Evolutionary conservation across 2,797 vertebrate genomes (phyloP).

Genomic region (Rhinella marina): DNA sequence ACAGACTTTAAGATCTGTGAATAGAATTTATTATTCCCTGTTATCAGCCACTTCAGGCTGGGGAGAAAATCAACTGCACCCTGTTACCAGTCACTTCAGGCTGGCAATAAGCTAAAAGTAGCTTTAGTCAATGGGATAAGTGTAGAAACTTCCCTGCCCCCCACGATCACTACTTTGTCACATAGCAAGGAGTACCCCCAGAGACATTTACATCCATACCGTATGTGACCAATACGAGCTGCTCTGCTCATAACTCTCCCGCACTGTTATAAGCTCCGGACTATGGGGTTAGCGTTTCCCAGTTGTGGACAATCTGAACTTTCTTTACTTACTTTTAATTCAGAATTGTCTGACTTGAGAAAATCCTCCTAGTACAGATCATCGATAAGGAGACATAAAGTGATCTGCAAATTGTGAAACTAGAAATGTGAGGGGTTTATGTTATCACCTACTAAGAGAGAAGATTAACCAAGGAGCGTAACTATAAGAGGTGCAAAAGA

Average conservation of each 20-base stretch:
- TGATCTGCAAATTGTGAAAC: not conserved
- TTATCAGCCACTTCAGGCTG: no score
- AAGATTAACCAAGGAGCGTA: no score
- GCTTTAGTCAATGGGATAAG: no score
- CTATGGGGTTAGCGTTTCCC: not conserved
- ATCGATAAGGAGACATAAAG: not conserved
- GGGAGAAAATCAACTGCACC: no score
- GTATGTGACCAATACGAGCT: no score
- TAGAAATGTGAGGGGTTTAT: not conserved
- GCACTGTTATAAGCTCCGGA: not conserved
- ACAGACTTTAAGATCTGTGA: no score
- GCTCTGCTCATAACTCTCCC: not conserved
- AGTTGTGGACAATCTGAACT: not conserved
- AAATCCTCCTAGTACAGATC: not conserved
- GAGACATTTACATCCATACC: not conserved
- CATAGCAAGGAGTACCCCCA: not conserved
- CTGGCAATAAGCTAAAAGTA: no score
- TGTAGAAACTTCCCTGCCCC: not conserved
- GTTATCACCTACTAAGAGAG: not conserved
- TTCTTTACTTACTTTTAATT: not conserved
- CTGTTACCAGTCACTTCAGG: no score
- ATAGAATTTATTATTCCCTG: no score
- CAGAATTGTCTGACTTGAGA: not conserved
- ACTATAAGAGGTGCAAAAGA: no score
- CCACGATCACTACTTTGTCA: not conserved